Evolutionary conservation across 2,888 invertebrate genomes (phyloP), one percentile per base, ranked within the genome.

Genomic region (Polyommatus icarus): DNA sequence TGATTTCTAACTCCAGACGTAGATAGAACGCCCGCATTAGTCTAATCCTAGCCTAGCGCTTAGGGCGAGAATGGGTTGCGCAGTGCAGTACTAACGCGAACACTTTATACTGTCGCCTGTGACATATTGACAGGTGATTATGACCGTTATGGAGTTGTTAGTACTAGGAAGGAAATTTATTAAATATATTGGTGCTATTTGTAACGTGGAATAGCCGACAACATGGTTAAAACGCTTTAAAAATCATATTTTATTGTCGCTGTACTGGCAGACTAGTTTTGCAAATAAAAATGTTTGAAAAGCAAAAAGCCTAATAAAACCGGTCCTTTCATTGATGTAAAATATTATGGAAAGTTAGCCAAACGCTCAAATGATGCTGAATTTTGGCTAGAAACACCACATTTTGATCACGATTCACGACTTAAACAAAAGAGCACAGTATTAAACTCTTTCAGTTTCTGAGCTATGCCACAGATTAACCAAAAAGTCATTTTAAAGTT

Each of bases 1-100:
- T 85, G 84, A 84, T 85, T 85, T 85, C 85, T 77, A 82, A 87
- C 87, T 81, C 82, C 83, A 86, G 91, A 91, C 91, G 87, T 88
- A 86, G 89, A 92, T 86, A 82, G 86, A 92, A 85, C 84, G 86
- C 83, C 79, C 81, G 84, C 88, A 90, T 92, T 91, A 89, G 86
- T 91, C 86, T 89, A 89, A 91, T 88, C 89, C 86, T 88, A 87
- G 85, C 89, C 86, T 88, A 87, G 85, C 87, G 86, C 88, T 91
- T 87, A 87, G 85, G 85, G 83, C 86, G 86, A 90, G 86, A 91
- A 89, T 87, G 79, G 86, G 87, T 82, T 83, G 87, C 87, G 86
- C 83, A 82, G 83, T 81, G 83, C 82, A 80, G 81, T 81, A 84
- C 83, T 88, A 87, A 88, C 86, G 86, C 86, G 85, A 84, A 84